Conservation (phyloP, 2,888 invertebrate genomes). For the Drosophila rubida region DNA sequence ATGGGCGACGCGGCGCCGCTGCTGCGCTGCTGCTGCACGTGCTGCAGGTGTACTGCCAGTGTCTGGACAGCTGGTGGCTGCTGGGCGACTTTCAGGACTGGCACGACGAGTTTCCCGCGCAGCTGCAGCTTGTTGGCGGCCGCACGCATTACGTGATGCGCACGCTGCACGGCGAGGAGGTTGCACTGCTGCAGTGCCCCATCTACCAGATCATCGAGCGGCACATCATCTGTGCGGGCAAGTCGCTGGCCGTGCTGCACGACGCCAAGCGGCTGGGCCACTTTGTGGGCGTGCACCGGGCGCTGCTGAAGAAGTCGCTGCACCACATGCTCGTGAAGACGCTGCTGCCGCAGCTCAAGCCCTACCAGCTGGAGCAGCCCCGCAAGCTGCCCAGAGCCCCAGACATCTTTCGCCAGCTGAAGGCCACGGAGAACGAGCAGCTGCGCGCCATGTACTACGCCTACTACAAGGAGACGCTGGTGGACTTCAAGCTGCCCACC, state of each 20-base stretch:
- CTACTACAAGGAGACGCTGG: conserved; percentile 36
- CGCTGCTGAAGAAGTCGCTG: not conserved
- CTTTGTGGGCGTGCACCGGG: conserved; percentile 20
- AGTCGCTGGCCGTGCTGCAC: conserved; percentile 18
- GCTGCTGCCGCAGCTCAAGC: conserved; percentile 9
- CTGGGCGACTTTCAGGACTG: conserved; percentile 39
- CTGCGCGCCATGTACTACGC: conserved; percentile 33
- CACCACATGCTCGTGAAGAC: conserved; percentile 19
- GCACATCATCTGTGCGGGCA: conserved; percentile 25
- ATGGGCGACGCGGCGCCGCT: conserved; percentile 1
- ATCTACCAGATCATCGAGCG: conserved; percentile 25
- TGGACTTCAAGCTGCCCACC: conserved; percentile 2
- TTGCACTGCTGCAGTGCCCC: not conserved
- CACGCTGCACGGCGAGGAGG: not conserved
- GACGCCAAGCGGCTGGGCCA: conserved; percentile 22
- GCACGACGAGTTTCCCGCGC: conserved; percentile 32
- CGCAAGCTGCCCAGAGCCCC: not conserved
- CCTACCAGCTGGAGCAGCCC: not conserved
- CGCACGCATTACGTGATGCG: conserved; percentile 23
- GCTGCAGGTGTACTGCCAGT: conserved; percentile 36
- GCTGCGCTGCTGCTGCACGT: conserved; percentile 37
- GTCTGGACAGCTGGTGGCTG: conserved; percentile 49
- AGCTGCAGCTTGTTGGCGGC: not conserved
- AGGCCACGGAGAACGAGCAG: not conserved
- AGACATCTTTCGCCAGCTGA: conserved; percentile 39